Percentiles rank a stretch among this genome's conserved stretches.
Evolutionary conservation across 2,888 invertebrate genomes (phyloP).

Genomic region (Prosopocoilus inquinatus): DNA sequence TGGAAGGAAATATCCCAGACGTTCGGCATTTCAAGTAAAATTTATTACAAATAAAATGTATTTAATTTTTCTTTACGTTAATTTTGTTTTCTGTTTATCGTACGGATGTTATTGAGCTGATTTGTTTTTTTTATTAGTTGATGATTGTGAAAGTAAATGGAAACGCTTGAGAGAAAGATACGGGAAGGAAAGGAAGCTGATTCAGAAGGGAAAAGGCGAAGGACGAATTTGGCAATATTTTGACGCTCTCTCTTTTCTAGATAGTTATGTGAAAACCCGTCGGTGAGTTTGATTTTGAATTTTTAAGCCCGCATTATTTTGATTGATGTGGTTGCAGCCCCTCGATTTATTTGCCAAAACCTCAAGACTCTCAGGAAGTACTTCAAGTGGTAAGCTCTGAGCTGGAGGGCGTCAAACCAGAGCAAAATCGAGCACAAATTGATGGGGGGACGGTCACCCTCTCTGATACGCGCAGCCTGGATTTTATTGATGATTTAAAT

Average conservation of each 20-base stretch:
- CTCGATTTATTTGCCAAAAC: no score
- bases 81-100: neutral
- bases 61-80: neutral
- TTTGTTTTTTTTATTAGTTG: conserved; percentile 22
- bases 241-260: neutral
- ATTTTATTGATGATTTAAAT: neutral
- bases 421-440: no score
- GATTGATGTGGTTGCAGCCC: no score
- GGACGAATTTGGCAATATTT: neutral
- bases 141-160: conserved; percentile 37
- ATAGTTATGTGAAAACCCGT: neutral
- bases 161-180: conserved; percentile 49
- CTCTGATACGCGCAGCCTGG: neutral
- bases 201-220: neutral
- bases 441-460: neutral
- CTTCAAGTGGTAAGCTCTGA: no score
- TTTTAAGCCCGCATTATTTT: no score
- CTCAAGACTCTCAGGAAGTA: no score
- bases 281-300: neutral
- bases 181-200: conserved; percentile 43
- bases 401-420: no score
- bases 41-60: neutral
- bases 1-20: conserved; percentile 44
- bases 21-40: conserved; percentile 27
- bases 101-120: conserved; percentile 1